Base-by-base conservation (phyloP, 2,113 vertebrate genomes). In the Pithys albifrons region DNA sequence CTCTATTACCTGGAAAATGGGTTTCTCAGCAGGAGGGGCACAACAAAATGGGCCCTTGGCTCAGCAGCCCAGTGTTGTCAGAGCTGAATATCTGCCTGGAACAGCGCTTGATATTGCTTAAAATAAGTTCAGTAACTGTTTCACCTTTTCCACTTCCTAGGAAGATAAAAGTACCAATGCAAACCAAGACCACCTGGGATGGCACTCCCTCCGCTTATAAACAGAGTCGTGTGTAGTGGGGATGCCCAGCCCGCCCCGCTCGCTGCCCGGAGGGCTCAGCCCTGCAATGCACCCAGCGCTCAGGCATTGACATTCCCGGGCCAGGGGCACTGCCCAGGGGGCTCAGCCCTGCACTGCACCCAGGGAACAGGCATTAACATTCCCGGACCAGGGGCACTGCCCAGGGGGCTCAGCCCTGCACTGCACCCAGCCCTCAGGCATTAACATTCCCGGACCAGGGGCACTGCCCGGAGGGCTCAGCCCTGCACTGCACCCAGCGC, bases 141-240 rank as follows among this genome's bases (percentile, higher is more conserved):
- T 98, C 97, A 98, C 95, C 95, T 95, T 93, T 94, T 66, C 87
- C 77, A 88, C 93, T 96, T 93, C 79, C 93, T 71, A 62, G 75
- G 78, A 90, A 96, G 95, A 95, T 95, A 93, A 96, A 98, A 98
- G 94, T 79, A 97, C 64, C 88, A 72, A 83, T 84, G 96, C 95
- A 93, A 96, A 93, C 87, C 93, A 95, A 97, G 98, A 96, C 98
- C 98, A 99, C 98, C 99, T 97, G 98, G 98, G 98, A 57, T 71
- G 94, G 35, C 4, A 1, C 54, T 52, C 6, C 66, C 41, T 22
- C 65, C 46, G 0, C 69, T 88, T 71, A 13, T 11, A 16, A 84
- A 78, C 14, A 7, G 54, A 41, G 85, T 67, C 2, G 35, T 1
- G 9, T 52, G 39, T 17, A 69, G 51, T 43, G 91, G 83, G 43